These are phyloP conservation scores for Xylocopa sonorina DNA, from an alignment of 1,140 invertebrate genomes.

Conservation along the genomic window DNA sequence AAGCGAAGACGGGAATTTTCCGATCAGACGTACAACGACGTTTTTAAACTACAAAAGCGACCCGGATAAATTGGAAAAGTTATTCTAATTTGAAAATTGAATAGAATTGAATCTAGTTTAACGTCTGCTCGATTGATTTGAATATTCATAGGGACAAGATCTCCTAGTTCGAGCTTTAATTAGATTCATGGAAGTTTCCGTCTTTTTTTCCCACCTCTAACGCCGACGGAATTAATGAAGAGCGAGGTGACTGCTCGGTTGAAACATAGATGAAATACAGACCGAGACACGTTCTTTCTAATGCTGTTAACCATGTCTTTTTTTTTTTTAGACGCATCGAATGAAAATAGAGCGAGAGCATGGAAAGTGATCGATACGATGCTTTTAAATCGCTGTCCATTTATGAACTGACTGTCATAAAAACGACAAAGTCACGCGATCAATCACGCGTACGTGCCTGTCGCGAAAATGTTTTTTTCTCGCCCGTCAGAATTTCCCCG, in stretches of 20 bases:
- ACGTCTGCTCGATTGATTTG: conserved; percentile 13
- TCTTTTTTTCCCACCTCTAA: neutral
- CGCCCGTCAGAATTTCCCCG: neutral
- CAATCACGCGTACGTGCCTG: neutral
- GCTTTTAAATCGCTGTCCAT: neutral
- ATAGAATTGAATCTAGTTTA: neutral
- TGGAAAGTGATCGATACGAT: neutral
- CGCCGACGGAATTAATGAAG: neutral
- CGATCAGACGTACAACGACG: neutral
- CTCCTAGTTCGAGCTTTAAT: conserved; percentile 3
- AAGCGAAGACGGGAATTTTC: neutral
- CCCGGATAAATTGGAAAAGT: conserved; percentile 13
- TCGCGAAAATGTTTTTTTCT: neutral
- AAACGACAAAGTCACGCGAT: neutral
- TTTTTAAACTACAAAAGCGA: neutral
- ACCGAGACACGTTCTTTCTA: neutral
- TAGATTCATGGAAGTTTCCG: neutral
- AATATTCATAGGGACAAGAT: conserved; percentile 33
- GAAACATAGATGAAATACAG: conserved; percentile 3
- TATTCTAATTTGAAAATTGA: conserved; percentile 4
- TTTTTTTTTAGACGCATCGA: neutral
- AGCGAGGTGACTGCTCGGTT: neutral
- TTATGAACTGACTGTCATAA: neutral
- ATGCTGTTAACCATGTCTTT: neutral
- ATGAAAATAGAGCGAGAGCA: neutral